A percentile compares a stretch with the other conserved stretches of the same genome.
Evolutionary conservation across 2,113 vertebrate species (phyloP).

Genomic region (Petrocephalus zakoni): DNA sequence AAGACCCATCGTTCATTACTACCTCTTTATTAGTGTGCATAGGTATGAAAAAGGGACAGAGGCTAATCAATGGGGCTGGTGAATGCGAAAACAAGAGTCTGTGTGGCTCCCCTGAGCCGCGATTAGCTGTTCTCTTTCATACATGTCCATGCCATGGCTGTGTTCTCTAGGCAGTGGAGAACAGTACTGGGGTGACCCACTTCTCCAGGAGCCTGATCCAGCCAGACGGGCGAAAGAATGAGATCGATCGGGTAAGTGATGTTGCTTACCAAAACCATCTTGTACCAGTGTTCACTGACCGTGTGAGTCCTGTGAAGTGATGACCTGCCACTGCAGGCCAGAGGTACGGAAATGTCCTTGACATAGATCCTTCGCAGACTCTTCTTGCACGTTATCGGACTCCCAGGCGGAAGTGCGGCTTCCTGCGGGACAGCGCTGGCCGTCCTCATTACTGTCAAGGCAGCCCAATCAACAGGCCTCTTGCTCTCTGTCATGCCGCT

Average conservation of each 20-base stretch:
- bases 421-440: not conserved
- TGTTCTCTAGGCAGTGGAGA: constrained; percentile 65
- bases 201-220: constrained; percentile 60
- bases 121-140: not conserved
- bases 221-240: constrained; percentile 59
- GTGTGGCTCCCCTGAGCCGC: not conserved
- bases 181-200: constrained; percentile 60
- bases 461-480: not conserved
- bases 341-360: not conserved
- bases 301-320: not conserved
- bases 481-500: not conserved
- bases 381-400: not conserved
- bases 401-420: not conserved
- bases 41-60: not conserved
- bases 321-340: not conserved
- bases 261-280: not conserved
- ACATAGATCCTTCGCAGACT: not conserved
- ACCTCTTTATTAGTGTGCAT: not conserved
- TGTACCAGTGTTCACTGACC: not conserved
- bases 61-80: not conserved
- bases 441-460: not conserved
- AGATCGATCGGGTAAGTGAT: constrained; percentile 68
- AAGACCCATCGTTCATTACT: not conserved
- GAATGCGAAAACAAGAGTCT: not conserved
- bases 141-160: not conserved